These are phyloP conservation scores for Leptobrachium ailaonicum DNA, from an alignment of 2,113 vertebrate genomes.

Conservation along the genomic window DNA sequence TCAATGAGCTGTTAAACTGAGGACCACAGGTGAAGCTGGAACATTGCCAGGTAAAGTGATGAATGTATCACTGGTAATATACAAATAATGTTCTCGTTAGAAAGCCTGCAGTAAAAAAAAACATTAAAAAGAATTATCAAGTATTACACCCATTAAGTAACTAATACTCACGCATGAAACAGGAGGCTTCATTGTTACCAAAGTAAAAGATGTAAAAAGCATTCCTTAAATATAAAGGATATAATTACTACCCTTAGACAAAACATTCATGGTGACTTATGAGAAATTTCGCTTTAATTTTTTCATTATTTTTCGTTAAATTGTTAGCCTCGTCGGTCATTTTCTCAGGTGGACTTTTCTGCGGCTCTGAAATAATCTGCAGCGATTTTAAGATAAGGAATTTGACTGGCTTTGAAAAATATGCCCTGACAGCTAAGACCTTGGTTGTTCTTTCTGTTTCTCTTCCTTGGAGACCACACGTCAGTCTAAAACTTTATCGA, in stretches of 20 bases:
- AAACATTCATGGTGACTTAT: background rate
- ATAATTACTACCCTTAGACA: background rate
- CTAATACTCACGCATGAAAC: too few relatives aligned
- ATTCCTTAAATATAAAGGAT: background rate
- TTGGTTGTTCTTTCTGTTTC: background rate
- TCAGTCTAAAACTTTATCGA: conserved; percentile 7
- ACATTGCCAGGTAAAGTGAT: too few relatives aligned
- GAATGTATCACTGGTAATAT: too few relatives aligned
- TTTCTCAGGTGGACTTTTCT: background rate
- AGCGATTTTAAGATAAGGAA: background rate
- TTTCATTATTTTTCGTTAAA: background rate
- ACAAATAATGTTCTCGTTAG: too few relatives aligned
- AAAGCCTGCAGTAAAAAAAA: too few relatives aligned
- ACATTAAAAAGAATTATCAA: too few relatives aligned
- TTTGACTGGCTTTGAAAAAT: background rate
- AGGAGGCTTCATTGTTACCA: background rate
- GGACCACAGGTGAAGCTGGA: too few relatives aligned
- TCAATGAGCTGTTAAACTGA: too few relatives aligned
- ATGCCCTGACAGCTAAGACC: background rate
- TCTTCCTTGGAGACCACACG: background rate
- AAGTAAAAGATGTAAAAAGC: background rate
- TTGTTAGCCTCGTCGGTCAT: background rate
- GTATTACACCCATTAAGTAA: too few relatives aligned
- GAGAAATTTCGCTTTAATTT: background rate
- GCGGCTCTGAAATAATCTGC: background rate